Conservation (phyloP, 2,888 invertebrate genomes). For the Eurytoma californica region DNA sequence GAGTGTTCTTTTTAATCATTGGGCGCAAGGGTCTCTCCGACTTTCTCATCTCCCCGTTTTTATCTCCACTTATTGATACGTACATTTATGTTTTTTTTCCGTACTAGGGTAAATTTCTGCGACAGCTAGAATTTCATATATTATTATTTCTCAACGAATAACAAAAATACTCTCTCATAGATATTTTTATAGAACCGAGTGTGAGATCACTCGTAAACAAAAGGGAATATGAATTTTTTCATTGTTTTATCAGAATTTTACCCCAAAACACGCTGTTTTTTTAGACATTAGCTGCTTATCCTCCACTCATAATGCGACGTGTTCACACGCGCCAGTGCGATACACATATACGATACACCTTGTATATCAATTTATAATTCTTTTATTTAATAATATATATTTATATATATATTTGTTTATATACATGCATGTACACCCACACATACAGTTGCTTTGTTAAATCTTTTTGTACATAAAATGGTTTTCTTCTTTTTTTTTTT, state of each 20-base stretch:
- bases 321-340: constrained; percentile 46
- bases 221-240: background rate
- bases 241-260: background rate
- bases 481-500: background rate
- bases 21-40: background rate
- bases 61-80: background rate
- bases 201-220: too few species aligned
- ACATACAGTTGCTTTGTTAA: constrained; percentile 57
- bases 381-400: constrained; percentile 29
- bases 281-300: constrained; percentile 36
- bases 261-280: background rate
- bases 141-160: too few species aligned
- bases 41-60: background rate
- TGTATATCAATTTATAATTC: constrained; percentile 37
- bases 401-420: constrained; percentile 50
- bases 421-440: constrained; percentile 57
- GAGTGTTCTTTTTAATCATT: background rate
- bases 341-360: constrained; percentile 46
- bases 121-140: too few species aligned
- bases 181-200: too few species aligned
- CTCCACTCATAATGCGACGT: constrained; percentile 17
- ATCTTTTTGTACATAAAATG: constrained; percentile 52
- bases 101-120: too few species aligned
- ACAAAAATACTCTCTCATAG: too few species aligned
- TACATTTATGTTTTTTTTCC: constrained; percentile 6